phyloP scores from a whole-genome alignment of 2,113 vertebrate genomes.

The Leuciscus idus region DNA sequence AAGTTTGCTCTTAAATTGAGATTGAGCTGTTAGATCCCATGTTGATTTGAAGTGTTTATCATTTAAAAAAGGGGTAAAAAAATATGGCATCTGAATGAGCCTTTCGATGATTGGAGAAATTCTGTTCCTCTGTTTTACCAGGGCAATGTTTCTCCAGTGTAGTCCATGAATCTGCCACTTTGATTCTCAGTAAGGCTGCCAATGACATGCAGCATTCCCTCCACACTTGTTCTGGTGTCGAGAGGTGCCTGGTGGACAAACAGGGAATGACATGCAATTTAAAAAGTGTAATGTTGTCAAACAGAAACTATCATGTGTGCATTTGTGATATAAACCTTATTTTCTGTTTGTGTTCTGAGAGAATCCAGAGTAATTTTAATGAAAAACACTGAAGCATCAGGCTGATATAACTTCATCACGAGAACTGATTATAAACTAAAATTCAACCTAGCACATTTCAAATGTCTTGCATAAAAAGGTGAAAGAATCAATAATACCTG shows the following conservation, averaged over 20 bases:
- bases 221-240: constrained; percentile 18
- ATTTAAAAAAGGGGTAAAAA: no score
- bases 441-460: background rate
- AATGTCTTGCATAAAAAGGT: background rate
- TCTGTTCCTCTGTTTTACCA: background rate
- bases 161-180: constrained; percentile 44
- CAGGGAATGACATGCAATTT: background rate
- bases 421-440: no score
- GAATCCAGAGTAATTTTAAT: no score
- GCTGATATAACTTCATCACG: no score
- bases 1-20: no score
- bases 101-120: background rate
- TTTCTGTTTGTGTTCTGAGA: background rate
- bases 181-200: constrained; percentile 33
- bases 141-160: constrained; percentile 18
- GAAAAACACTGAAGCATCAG: no score
- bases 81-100: no score
- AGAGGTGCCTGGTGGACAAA: constrained; percentile 29
- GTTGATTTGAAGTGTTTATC: no score
- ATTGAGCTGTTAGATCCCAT: no score
- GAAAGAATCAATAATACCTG: background rate
- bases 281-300: background rate
- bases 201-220: constrained; percentile 33
- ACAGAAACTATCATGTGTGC: background rate
- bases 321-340: background rate